These are phyloP conservation scores for Bruchidius siliquastri DNA, from an alignment of 2,888 invertebrate species.

Conservation along the genomic window DNA sequence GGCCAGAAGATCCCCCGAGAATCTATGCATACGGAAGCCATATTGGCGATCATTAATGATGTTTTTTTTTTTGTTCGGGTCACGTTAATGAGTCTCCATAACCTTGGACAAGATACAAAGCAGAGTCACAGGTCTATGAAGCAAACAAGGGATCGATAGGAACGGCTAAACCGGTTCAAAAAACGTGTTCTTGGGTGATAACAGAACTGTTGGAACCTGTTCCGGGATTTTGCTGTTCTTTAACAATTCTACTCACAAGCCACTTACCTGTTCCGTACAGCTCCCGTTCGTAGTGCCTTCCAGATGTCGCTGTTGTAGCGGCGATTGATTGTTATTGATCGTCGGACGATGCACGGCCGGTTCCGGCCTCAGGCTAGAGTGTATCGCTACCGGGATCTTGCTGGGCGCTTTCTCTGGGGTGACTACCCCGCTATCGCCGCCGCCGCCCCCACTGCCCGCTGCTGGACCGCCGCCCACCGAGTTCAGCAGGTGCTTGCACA, in stretches of 20 bases:
- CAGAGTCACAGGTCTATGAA: too few species aligned
- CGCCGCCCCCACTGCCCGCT: constrained; percentile 40
- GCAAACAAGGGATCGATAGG: too few species aligned
- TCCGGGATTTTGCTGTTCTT: too few species aligned
- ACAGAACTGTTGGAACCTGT: too few species aligned
- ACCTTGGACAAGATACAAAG: too few species aligned
- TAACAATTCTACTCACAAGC: not conserved
- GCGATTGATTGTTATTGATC: constrained; percentile 13
- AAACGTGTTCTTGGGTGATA: too few species aligned
- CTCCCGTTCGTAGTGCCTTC: constrained; percentile 52
- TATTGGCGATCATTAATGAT: too few species aligned
- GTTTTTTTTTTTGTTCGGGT: too few species aligned
- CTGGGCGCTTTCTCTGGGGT: constrained; percentile 16
- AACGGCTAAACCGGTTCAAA: too few species aligned
- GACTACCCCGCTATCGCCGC: constrained; percentile 32
- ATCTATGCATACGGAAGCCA: too few species aligned
- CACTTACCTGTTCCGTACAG: constrained; percentile 32
- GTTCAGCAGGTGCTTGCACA: constrained; percentile 66
- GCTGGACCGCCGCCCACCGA: constrained; percentile 43
- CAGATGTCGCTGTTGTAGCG: constrained; percentile 15
- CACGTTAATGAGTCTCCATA: too few species aligned
- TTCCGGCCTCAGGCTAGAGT: constrained; percentile 28
- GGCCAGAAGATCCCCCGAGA: too few species aligned
- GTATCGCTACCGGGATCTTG: constrained; percentile 45
- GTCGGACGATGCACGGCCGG: constrained; percentile 18